phyloP scores from a whole-genome alignment of 2,888 invertebrate species.

The Podotricha telesiphe region DNA sequence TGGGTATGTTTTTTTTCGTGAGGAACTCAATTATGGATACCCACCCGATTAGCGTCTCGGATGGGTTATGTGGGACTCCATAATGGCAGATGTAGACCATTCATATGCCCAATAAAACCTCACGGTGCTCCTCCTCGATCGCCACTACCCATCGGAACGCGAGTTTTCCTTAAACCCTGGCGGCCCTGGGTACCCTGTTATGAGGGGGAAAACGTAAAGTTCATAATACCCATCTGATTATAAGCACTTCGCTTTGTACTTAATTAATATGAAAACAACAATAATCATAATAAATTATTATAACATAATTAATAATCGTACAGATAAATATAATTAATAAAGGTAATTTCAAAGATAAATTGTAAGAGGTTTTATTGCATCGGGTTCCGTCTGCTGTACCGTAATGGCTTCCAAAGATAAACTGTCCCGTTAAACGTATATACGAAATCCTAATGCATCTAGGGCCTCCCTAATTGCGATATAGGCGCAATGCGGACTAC shows the following conservation, averaged over 20 bases:
- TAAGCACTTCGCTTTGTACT: not conserved
- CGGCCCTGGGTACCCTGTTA: no score
- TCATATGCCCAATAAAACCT: no score
- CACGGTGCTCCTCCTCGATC: no score
- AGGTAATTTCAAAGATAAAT: constrained; percentile 25
- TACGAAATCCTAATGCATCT: constrained; percentile 63
- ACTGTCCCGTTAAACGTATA: constrained; percentile 58
- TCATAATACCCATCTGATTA: no score
- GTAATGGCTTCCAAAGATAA: constrained; percentile 55
- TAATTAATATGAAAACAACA: not conserved
- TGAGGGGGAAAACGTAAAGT: no score
- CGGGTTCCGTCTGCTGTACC: constrained; percentile 38
- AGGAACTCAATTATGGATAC: no score
- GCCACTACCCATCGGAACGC: no score
- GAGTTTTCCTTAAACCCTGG: no score
- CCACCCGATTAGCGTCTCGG: no score
- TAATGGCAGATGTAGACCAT: no score
- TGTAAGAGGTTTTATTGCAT: constrained; percentile 25
- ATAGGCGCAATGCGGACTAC: constrained; percentile 47
- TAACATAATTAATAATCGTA: not conserved
- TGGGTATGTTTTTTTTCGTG: no score
- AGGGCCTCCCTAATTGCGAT: constrained; percentile 61
- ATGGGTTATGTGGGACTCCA: no score
- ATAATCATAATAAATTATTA: not conserved
- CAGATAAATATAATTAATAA: constrained; percentile 21